Conservation (phyloP, 2,797 vertebrate genomes). For the Falco cherrug region DNA sequence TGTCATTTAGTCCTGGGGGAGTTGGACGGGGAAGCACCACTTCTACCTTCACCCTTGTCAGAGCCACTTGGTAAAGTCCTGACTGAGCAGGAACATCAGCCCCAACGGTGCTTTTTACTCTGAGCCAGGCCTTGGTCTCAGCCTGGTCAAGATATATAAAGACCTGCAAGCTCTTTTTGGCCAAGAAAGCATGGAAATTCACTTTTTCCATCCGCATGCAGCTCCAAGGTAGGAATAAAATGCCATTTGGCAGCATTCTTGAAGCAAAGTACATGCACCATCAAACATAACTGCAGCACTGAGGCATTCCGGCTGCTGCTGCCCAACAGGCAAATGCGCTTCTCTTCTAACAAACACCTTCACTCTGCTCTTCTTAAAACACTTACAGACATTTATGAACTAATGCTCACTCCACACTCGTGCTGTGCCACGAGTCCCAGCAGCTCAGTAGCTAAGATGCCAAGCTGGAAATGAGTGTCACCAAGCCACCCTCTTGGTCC, state of each 20-base stretch:
- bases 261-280: neutral
- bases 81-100: neutral
- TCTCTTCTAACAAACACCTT: neutral
- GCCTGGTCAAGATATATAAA: neutral
- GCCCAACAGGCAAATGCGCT: neutral
- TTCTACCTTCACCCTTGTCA: neutral
- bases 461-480: neutral
- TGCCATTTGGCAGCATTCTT: conserved; percentile 22
- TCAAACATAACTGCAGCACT: neutral
- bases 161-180: neutral
- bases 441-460: neutral
- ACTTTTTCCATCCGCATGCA: neutral
- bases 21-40: neutral
- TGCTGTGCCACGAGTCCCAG: neutral
- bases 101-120: neutral
- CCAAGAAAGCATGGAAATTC: neutral
- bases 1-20: neutral
- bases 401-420: neutral
- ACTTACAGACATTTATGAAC: neutral
- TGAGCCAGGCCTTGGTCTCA: neutral
- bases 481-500: neutral
- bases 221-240: neutral
- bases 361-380: neutral
- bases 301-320: neutral
- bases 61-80: neutral